Evolutionary conservation across 1,140 invertebrate species (phyloP).

Genomic region (Lasioglossum baleicum): DNA sequence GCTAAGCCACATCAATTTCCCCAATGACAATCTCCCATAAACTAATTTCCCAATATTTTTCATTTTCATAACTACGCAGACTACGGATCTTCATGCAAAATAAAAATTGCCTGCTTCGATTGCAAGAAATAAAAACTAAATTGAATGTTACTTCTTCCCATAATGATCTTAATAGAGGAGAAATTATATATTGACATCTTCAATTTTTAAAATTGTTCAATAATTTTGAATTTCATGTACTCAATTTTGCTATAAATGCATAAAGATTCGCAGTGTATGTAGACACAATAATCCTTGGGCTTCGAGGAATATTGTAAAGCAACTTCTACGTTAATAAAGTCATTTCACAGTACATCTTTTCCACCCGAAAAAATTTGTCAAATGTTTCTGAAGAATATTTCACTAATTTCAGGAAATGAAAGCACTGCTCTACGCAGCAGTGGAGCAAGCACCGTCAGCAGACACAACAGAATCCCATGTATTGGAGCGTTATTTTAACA

Average conservation of each 20-base stretch:
- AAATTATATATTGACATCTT: too few species aligned
- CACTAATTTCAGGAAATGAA: conserved; percentile 85
- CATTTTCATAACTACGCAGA: not conserved
- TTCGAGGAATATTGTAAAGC: not conserved
- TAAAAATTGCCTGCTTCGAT: not conserved
- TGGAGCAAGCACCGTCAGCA: conserved; percentile 86
- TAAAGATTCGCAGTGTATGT: too few species aligned
- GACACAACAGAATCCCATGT: conserved; percentile 85
- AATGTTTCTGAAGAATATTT: too few species aligned
- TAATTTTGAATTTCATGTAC: too few species aligned
- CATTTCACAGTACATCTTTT: too few species aligned
- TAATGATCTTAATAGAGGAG: too few species aligned
- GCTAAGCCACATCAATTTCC: not conserved
- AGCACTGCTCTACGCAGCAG: conserved; percentile 85
- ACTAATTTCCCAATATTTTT: not conserved
- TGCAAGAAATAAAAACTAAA: too few species aligned
- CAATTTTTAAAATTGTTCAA: too few species aligned
- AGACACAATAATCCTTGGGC: too few species aligned
- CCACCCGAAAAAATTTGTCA: too few species aligned
- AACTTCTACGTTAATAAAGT: not conserved
- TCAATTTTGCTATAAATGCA: too few species aligned
- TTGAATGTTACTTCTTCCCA: too few species aligned
- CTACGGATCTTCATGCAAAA: not conserved
- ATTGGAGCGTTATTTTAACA: conserved; percentile 86
- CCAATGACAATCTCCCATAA: not conserved